Evolutionary conservation across 1,140 invertebrate species (phyloP), one percentile per base, ranked within the genome.

Genomic region (Melanaphis sacchari): DNA sequence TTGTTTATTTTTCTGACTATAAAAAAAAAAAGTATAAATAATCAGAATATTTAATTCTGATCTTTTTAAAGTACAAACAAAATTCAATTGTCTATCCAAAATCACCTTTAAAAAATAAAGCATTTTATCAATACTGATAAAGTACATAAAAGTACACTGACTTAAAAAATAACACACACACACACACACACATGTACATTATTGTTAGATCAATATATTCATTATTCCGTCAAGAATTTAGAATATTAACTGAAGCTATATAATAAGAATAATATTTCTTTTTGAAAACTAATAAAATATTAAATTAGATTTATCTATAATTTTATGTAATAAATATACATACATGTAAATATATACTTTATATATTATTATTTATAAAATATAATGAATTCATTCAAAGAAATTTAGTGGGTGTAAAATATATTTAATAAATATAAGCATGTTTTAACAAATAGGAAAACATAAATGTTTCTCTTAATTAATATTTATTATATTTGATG

Each of bases 381-480:
- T n/a, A 76, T 76, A 76, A 76, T n/a, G 3, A 76, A n/a, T n/a
- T 76, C 15, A n/a, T 76, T n/a, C 15, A 76, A 76, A 76, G n/a
- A n/a, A 18, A 76, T 76, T 76, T n/a, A 76, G n/a, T 76, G 31
- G 59, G 31, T 76, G 31, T 76, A n/a, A 49, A 76, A 76, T 76
- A 15, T 18, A 76, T n/a, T 76, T n/a, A n/a, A 15, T 76, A n/a
- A 76, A 76, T n/a, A 76, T n/a, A 76, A n/a, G 59, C 59, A n/a
- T 15, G 59, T n/a, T 76, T 6, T 21, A n/a, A 76, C n/a, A 76
- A 49, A 76, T 76, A n/a, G 31, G 59, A 76, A 76, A 76, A 76
- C 31, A 76, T 76, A 76, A 76, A 76, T 76, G 59, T 76, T 76
- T 76, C 31, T 76, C 59, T 76, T n/a, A 76, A 76, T 76, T 76